Base-by-base conservation (phyloP, 2,113 vertebrate genomes). In the Epinephelus fuscoguttatus region DNA sequence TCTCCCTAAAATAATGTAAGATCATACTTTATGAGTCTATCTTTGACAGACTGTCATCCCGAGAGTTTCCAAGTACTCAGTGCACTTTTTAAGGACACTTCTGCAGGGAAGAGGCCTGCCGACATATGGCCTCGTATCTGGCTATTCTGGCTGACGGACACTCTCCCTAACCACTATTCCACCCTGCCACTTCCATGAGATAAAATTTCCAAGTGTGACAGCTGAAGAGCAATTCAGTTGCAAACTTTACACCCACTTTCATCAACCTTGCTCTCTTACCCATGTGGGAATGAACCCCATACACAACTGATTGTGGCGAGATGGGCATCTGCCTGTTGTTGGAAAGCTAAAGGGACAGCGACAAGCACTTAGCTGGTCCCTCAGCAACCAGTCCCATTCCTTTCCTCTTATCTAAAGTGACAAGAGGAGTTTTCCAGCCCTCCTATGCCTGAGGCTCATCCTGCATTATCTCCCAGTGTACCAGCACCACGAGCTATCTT, bases 371-470 rank as follows among this genome's bases (percentile, higher is more conserved):
- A 93, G 89, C 91, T 42, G 69, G 77, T 94, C 94, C 93, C 94
- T 85, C 75, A 78, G 92, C 93, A 88, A 82, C 89, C 75, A 82
- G 85, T 85, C 90, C 91, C 86, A 92, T 94, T 94, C 90, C 88
- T 90, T 82, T 76, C 47, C 81, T 79, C 92, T 94, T 95, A 94
- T 94, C 92, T 92, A 85, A 95, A 94, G 90, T 93, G 94, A 95
- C 94, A 94, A 80, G 90, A 84, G 79, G 84, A 90, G 73, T 93
- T 90, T 88, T 92, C 73, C 73, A 80, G 78, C 80, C 87, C 87
- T 82, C 84, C 84, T 88, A 62, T 87, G 89, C 94, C 90, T 70
- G 47, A 81, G 89, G 93, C 92, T 93, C 85, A 90, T 92, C 80
- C 84, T 76, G 81, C 91, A 93, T 94, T 94, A 94, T 92, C 93